phyloP scores from a whole-genome alignment of 2,113 vertebrate genomes.

The Tetrax tetrax region DNA sequence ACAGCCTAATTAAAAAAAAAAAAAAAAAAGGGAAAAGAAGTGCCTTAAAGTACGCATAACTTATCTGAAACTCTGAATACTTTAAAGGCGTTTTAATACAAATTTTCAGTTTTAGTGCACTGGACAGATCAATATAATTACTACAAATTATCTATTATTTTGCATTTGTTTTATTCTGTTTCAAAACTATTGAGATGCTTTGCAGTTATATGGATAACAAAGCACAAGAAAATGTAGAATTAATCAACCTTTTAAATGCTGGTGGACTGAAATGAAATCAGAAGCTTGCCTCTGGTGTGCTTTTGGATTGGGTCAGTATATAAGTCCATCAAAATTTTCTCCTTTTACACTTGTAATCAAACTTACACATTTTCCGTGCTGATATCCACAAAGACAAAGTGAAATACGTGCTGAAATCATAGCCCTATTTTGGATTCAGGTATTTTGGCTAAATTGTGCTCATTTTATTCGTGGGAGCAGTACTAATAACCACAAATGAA shows the following conservation, averaged over 20 bases:
- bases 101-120: background rate
- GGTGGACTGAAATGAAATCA: background rate
- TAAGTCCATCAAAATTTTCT: background rate
- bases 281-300: background rate
- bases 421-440: background rate
- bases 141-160: background rate
- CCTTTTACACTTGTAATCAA: background rate
- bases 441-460: background rate
- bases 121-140: background rate
- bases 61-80: background rate
- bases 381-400: background rate
- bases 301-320: background rate
- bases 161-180: background rate
- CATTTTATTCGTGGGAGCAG: background rate
- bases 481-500: background rate
- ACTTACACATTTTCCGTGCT: background rate
- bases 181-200: background rate
- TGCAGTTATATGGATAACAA: background rate
- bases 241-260: background rate
- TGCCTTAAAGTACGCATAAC: background rate
- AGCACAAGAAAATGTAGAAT: background rate
- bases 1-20: background rate
- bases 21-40: background rate
- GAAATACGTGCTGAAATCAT: background rate
- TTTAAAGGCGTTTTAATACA: background rate